A percentile compares a stretch with the other conserved stretches of the same genome.
These are phyloP conservation scores for Drosophila kohkoa DNA, from an alignment of 1,140 invertebrate species.

Conservation along the genomic window DNA sequence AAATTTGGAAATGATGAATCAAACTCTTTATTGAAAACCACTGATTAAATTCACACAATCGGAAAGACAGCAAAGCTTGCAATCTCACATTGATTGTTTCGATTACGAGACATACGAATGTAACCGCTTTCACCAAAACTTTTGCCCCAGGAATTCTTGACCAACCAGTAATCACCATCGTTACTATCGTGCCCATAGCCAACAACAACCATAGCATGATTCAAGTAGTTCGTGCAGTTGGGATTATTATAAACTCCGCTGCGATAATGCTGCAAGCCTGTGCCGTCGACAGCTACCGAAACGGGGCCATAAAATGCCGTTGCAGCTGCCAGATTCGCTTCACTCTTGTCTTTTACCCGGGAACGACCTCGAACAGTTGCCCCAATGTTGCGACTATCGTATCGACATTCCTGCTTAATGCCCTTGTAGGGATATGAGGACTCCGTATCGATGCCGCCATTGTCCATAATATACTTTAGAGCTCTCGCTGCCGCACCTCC, in stretches of 20 bases:
- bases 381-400: conserved; percentile 9
- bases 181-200: conserved; percentile 90
- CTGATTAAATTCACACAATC: conserved; percentile 7
- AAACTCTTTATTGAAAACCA: neutral
- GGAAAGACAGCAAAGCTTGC: conserved; percentile 1
- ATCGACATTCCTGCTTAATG: conserved; percentile 85
- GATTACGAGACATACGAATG: conserved; percentile 87
- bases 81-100: conserved; percentile 42
- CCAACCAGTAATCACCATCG: conserved; percentile 87
- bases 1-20: neutral
- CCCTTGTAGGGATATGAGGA: conserved; percentile 90
- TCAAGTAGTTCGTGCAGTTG: conserved; percentile 46
- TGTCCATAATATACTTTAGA: conserved; percentile 92
- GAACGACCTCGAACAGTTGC: conserved; percentile 68
- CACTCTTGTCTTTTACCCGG: conserved; percentile 87
- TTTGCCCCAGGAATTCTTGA: conserved; percentile 87
- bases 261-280: neutral
- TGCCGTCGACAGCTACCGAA: neutral
- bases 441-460: conserved; percentile 90
- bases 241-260: conserved; percentile 4
- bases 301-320: conserved; percentile 18
- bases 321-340: conserved; percentile 88
- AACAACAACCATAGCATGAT: conserved; percentile 88
- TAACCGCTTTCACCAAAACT: conserved; percentile 87
- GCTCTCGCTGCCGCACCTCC: conserved; percentile 90